Percentiles rank a stretch among this genome's conserved stretches.
These are phyloP conservation scores for Alouatta palliata DNA, from an alignment of 2,113 vertebrate species.

Conservation along the genomic window DNA sequence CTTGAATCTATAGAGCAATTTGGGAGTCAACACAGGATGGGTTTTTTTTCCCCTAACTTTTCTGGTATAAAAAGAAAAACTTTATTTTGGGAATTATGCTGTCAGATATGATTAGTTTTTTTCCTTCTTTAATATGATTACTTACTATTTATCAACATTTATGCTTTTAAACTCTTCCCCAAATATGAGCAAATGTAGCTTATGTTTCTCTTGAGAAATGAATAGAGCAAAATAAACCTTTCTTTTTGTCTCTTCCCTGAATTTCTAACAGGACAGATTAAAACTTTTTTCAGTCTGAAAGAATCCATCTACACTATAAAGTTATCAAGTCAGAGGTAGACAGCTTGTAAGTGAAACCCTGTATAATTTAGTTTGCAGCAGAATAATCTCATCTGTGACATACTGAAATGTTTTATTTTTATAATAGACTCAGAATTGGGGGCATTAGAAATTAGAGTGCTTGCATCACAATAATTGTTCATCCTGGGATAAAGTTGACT, in stretches of 20 bases:
- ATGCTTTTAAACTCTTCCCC: slow-evolving; percentile 38
- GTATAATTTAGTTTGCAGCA: slow-evolving; percentile 5
- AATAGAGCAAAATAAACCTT: neutral
- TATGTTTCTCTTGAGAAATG: slow-evolving; percentile 45
- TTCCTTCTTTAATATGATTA: slow-evolving; percentile 34
- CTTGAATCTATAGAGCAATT: slow-evolving; percentile 20
- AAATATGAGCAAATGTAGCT: slow-evolving; percentile 42
- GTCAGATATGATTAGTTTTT: slow-evolving; percentile 12
- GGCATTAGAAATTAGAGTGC: neutral
- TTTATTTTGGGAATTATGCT: slow-evolving; percentile 18
- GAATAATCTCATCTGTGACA: neutral
- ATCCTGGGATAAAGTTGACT: neutral
- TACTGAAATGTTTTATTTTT: slow-evolving; percentile 26
- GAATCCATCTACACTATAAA: neutral
- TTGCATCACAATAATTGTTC: neutral
- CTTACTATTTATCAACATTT: slow-evolving; percentile 48
- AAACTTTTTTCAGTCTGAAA: slow-evolving; percentile 2
- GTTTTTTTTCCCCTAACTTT: neutral
- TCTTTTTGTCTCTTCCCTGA: slow-evolving; percentile 33
- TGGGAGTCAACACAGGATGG: neutral
- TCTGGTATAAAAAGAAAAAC: neutral
- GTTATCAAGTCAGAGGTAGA: neutral
- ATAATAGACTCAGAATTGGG: neutral
- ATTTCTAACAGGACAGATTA: neutral
- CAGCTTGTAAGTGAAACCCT: neutral